Evolutionary conservation across 1,140 invertebrate species (phyloP).

Genomic region (Leptinotarsa defecta): DNA sequence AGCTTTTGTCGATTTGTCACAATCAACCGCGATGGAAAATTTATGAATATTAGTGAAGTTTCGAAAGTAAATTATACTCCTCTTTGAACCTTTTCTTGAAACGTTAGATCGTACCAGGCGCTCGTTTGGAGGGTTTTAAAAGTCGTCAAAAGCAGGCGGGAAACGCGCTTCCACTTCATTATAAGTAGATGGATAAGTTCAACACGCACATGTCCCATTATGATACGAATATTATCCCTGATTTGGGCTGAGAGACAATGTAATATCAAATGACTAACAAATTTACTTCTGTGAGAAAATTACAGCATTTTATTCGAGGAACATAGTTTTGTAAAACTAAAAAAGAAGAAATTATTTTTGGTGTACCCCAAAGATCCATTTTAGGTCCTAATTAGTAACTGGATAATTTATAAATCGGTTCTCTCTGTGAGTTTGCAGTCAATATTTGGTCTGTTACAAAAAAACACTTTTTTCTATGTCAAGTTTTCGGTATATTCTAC

Average conservation of each 20-base stretch:
- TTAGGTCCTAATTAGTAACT: too few relatives aligned
- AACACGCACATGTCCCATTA: slow-evolving; percentile 27
- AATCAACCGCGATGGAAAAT: slow-evolving; percentile 38
- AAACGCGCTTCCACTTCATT: slow-evolving; percentile 25
- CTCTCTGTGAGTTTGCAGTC: too few relatives aligned
- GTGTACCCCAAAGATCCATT: too few relatives aligned
- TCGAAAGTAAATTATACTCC: slow-evolving; percentile 26
- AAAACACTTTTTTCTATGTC: too few relatives aligned
- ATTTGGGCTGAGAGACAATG: slow-evolving; percentile 10
- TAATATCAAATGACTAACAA: slow-evolving; percentile 19
- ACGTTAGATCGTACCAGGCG: slow-evolving; percentile 25
- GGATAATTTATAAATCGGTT: too few relatives aligned
- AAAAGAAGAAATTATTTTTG: too few relatives aligned
- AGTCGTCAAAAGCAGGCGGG: slow-evolving; percentile 29
- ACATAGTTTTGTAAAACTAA: too few relatives aligned
- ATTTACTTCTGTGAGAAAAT: neutral
- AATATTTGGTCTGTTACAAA: too few relatives aligned
- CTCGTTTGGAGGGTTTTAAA: slow-evolving; percentile 26
- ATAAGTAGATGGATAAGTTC: slow-evolving; percentile 21
- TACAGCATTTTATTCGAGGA: too few relatives aligned
- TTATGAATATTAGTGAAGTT: slow-evolving; percentile 37
- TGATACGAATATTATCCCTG: slow-evolving; percentile 6
- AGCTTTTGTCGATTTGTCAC: slow-evolving; percentile 45
- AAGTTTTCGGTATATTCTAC: too few relatives aligned
- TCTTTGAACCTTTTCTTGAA: slow-evolving; percentile 17